Base-by-base conservation (phyloP, 64 coral and sea anemone species). In the Porites lutea region DNA sequence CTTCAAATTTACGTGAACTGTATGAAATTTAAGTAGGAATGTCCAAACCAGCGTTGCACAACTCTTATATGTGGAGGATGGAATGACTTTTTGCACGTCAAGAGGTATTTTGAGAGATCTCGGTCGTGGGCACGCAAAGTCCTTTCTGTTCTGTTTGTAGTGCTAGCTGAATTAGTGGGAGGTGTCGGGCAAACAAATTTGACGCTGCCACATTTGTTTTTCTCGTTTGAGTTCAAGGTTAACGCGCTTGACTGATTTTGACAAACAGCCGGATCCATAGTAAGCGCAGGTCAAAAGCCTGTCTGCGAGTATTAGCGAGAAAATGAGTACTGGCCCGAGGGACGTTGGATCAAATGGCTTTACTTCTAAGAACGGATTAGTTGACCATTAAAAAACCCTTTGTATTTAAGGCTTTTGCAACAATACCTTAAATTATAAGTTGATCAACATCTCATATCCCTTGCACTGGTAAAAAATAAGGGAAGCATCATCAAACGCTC, bases 201-300 rank as follows among this genome's bases (percentile, higher is more conserved):
- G 81, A 84, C 65, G 81, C 81, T 84, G 48, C 59, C 64, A 68
- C 46, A 68, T 49, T 84, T 84, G 81, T 84, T 84, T 84, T 84
- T 51, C 81, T 51, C 81, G 63, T 84, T 76, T 84, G 81, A 46
- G 81, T 84, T 84, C 81, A 84, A 84, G 81, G 81, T 84, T 84
- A 63, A 68, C 81, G 46, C 81, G 81, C 81, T 84, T 69, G 61
- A 84, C 16, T 84, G 81, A 84, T 84, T 84, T 68, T 84, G 81
- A 84, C 81, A 84, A 84, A 84, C 81, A 84, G 81, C 73, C 73
- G 73, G 73, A 69, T 52, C 62, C 62, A 46, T 18, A 21, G 62
- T 68, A 65, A 82, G 48, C 81, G 69, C 81, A 63, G 81, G 81
- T 84, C 81, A 84, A 68, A 84, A 52, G 64, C 13, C 45, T 68